Evolutionary conservation across 1,140 invertebrate genomes (phyloP).

Genomic region (Trichogramma pretiosum): DNA sequence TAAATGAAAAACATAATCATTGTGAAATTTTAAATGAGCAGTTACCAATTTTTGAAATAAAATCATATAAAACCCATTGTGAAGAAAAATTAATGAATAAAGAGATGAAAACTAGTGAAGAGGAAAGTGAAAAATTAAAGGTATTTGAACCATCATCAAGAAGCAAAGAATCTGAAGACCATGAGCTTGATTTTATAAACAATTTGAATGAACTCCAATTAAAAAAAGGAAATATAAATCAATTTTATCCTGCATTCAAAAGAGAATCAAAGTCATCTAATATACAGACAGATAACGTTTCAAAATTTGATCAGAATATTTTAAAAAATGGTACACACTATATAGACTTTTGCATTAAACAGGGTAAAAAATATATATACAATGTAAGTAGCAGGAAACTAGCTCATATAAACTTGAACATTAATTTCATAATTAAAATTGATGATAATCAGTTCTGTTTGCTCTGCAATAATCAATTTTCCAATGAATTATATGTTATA

Average conservation of each 20-base stretch:
- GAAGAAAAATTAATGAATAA: too few relatives aligned
- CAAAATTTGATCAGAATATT: not conserved
- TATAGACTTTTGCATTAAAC: not conserved
- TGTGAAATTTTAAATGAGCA: too few relatives aligned
- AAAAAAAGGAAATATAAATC: not conserved
- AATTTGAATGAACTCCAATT: not conserved
- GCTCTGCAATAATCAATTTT: constrained; percentile 7
- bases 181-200: constrained; percentile 1
- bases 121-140: too few relatives aligned
- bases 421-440: not conserved
- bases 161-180: too few relatives aligned
- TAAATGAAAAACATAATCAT: too few relatives aligned
- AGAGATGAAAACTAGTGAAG: too few relatives aligned
- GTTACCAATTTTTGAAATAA: too few relatives aligned
- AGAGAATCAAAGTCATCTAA: not conserved
- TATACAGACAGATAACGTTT: not conserved
- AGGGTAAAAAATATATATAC: constrained; percentile 1
- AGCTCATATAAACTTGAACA: not conserved
- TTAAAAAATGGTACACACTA: not conserved
- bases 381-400: constrained; percentile 1
- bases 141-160: too few relatives aligned
- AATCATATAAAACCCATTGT: too few relatives aligned
- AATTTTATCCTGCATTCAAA: not conserved
- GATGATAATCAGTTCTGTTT: constrained; percentile 6
- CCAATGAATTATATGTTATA: constrained; percentile 7